phyloP scores from a whole-genome alignment of 53 echinoderm and acorn worm genomes.

The Mesocentrotus franciscanus region DNA sequence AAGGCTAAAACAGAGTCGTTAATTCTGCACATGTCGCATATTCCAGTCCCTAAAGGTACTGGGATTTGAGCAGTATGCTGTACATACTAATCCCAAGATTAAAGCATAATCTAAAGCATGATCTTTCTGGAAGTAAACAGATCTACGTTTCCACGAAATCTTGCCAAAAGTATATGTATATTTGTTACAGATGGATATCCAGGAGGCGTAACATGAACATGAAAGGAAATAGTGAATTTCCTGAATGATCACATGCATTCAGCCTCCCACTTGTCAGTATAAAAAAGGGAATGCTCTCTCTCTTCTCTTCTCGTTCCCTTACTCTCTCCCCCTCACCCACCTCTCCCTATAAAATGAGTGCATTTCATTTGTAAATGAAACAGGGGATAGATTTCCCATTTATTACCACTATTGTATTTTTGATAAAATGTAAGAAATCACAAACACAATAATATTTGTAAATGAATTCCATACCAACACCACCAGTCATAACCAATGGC shows the following conservation, averaged over 20 bases:
- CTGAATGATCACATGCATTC: not conserved
- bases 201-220: not conserved
- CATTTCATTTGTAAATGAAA: not conserved
- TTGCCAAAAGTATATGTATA: not conserved
- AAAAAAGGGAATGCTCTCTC: not conserved
- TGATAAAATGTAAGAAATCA: too few relatives aligned
- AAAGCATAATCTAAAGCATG: not conserved
- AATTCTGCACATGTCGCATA: not conserved
- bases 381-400: not conserved
- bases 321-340: not conserved
- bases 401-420: not conserved
- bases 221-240: constrained; percentile 43
- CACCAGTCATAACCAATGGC: too few relatives aligned
- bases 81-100: not conserved
- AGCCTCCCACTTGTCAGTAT: not conserved
- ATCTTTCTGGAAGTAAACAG: constrained; percentile 4
- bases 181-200: not conserved
- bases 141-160: not conserved
- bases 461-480: too few relatives aligned
- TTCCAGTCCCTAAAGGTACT: not conserved
- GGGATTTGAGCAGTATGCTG: not conserved
- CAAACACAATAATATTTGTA: too few relatives aligned
- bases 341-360: too few relatives aligned
- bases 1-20: not conserved
- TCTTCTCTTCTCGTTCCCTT: not conserved